A percentile compares a stretch with the other conserved stretches of the same genome.
Evolutionary conservation across 2,797 vertebrate species (phyloP).

Genomic region (Esox masquinongy): DNA sequence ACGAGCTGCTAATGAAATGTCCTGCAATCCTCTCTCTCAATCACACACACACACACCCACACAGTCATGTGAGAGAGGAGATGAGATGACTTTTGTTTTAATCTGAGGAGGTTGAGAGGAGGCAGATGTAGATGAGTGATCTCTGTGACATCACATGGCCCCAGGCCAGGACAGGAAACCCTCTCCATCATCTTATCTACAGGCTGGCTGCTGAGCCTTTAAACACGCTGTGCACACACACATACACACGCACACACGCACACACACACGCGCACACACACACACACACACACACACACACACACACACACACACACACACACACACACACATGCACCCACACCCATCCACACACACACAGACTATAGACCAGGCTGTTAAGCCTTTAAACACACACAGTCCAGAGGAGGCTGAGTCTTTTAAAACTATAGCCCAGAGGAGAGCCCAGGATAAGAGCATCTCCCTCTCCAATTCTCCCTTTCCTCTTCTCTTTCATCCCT

Average conservation of each 20-base stretch:
- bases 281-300: constrained; percentile 4
- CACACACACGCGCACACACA: constrained; percentile 1
- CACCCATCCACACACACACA: neutral
- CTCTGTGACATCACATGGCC: constrained; percentile 33
- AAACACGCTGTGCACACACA: neutral
- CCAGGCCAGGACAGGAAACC: constrained; percentile 28
- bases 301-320: neutral
- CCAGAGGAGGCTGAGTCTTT: neutral
- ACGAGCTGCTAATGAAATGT: neutral
- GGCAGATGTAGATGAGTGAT: constrained; percentile 67
- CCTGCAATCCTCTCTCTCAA: neutral
- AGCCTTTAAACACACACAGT: constrained; percentile 2
- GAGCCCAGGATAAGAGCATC: neutral
- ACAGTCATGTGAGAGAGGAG: constrained; percentile 25
- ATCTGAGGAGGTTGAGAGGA: constrained; percentile 56
- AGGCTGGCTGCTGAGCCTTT: constrained; percentile 34
- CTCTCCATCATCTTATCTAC: constrained; percentile 11
- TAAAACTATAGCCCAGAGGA: constrained; percentile 8
- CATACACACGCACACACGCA: neutral
- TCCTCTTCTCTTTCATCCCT: neutral
- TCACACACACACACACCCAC: constrained; percentile 8
- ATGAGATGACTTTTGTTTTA: constrained; percentile 57
- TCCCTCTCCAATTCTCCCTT: constrained; percentile 21
- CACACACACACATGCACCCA: no score
- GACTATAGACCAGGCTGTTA: neutral